Percentiles rank a stretch among this genome's conserved stretches.
Evolutionary conservation across 2,888 invertebrate genomes (phyloP).

Genomic region (Dysmachus trigonus): DNA sequence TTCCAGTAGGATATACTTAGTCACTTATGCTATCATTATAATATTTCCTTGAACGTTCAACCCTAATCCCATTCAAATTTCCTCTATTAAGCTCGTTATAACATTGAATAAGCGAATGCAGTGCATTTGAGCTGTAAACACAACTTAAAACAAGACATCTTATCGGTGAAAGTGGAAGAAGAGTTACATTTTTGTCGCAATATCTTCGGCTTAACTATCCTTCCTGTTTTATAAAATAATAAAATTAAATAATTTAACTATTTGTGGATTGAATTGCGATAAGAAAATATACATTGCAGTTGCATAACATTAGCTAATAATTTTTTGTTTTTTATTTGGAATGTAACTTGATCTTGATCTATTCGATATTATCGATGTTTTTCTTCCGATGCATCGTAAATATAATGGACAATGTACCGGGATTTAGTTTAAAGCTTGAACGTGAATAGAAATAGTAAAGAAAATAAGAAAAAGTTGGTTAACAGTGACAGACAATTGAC

Average conservation of each 20-base stretch:
- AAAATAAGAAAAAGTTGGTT: no score
- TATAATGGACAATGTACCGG: no score
- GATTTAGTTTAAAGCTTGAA: no score
- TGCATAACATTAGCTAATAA: neutral
- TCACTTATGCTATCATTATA: neutral
- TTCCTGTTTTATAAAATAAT: neutral
- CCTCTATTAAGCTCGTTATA: neutral
- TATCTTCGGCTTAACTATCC: neutral
- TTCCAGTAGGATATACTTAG: neutral
- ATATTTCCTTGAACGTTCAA: neutral
- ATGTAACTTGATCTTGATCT: no score
- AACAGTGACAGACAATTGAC: no score
- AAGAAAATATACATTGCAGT: neutral
- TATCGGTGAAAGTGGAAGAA: neutral
- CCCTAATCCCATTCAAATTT: neutral
- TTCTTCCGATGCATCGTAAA: no score
- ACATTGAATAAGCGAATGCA: neutral
- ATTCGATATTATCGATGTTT: no score
- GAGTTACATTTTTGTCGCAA: neutral
- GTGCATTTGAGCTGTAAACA: neutral
- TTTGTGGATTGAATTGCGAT: neutral
- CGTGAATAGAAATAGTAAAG: no score
- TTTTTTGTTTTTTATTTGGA: neutral
- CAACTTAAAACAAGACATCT: neutral
- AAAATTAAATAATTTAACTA: neutral